phyloP scores from a whole-genome alignment of 2,888 invertebrate genomes.

The Plagiodera versicolora region DNA sequence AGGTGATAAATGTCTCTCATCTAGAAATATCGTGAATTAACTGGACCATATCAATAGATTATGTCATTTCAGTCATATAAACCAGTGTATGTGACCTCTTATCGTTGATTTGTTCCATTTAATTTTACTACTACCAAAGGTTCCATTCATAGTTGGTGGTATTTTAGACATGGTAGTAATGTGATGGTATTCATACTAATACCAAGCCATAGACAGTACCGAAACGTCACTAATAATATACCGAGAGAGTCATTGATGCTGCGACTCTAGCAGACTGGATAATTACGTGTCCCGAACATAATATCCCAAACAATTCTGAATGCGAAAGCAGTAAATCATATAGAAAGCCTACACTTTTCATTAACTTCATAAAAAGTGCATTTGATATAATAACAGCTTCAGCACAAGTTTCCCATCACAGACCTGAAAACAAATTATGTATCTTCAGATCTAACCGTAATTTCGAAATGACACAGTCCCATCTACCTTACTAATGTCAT shows the following conservation, averaged over 20 bases:
- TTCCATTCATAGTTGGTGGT: too few relatives aligned
- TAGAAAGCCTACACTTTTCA: conserved; percentile 9
- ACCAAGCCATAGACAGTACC: too few relatives aligned
- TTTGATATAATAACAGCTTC: conserved; percentile 32
- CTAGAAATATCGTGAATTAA: too few relatives aligned
- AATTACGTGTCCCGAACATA: not conserved
- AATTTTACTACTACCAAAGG: too few relatives aligned
- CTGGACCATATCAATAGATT: too few relatives aligned
- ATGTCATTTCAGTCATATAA: too few relatives aligned
- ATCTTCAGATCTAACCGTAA: conserved; percentile 24
- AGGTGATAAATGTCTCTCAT: too few relatives aligned
- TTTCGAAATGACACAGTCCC: conserved; percentile 46
- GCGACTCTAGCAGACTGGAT: not conserved
- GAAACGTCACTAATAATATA: not conserved
- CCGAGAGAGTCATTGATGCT: not conserved
- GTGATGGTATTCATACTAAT: too few relatives aligned
- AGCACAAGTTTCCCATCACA: conserved; percentile 33
- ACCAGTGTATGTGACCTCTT: too few relatives aligned
- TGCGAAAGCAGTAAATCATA: not conserved
- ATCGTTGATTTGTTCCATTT: too few relatives aligned
- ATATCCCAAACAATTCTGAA: not conserved
- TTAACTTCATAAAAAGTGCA: conserved; percentile 30
- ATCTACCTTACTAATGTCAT: conserved; percentile 46
- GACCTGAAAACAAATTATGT: conserved; percentile 15
- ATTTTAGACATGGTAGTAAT: too few relatives aligned